Evolutionary conservation across 2,113 vertebrate genomes (phyloP).

Genomic region (Gila orcuttii): DNA sequence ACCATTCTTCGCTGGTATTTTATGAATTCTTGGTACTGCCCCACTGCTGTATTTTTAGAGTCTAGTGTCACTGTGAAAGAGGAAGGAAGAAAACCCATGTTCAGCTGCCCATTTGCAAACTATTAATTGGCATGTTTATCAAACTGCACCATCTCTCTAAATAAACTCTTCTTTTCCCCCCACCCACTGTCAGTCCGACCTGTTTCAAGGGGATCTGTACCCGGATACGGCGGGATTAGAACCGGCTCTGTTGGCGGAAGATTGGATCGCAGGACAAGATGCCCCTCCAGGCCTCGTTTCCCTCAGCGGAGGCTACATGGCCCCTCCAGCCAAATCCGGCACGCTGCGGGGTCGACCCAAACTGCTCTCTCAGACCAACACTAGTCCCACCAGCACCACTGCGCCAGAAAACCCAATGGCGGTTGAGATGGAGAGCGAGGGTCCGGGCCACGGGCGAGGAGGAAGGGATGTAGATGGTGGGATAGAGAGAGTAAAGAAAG

Average conservation of each 20-base stretch:
- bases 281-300: constrained; percentile 72
- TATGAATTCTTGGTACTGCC: neutral
- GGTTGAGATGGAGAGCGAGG: constrained; percentile 64
- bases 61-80: neutral
- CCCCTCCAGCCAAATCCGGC: constrained; percentile 73
- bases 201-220: constrained; percentile 80
- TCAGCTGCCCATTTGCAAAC: neutral
- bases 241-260: constrained; percentile 76
- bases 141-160: neutral
- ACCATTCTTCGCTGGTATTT: neutral
- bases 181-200: constrained; percentile 72
- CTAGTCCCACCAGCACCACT: neutral
- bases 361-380: constrained; percentile 52
- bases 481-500: constrained; percentile 68
- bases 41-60: neutral
- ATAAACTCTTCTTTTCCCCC: neutral
- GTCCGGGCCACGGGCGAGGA: constrained; percentile 44
- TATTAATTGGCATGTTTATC: neutral
- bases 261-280: constrained; percentile 81
- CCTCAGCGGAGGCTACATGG: constrained; percentile 73
- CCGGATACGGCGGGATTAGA: constrained; percentile 77
- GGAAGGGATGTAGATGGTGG: constrained; percentile 63
- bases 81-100: neutral
- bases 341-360: constrained; percentile 69
- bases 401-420: neutral